A percentile compares a stretch with the other conserved stretches of the same genome.
These are phyloP conservation scores for Cyanoderma ruficeps DNA, from an alignment of 2,113 vertebrate species.

Conservation along the genomic window DNA sequence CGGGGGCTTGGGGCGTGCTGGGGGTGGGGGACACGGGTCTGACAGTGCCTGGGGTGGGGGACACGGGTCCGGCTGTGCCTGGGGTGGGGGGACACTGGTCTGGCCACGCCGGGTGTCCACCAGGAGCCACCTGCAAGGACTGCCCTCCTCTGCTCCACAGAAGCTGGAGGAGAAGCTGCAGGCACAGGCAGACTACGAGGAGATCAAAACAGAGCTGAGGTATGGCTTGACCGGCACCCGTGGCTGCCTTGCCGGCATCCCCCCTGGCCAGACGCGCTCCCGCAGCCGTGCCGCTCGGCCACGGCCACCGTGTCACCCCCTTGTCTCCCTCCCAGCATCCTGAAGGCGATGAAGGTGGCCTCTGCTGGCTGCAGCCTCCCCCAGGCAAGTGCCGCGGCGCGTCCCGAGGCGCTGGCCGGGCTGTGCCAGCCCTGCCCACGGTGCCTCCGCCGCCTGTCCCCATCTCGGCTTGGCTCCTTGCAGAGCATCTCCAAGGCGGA, in stretches of 20 bases:
- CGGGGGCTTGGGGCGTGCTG: accelerated
- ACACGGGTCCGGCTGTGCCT: accelerated
- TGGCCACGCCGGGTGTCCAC: accelerated
- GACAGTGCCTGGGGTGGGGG: accelerated
- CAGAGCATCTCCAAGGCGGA: constrained; percentile 83
- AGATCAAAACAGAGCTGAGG: constrained; percentile 98
- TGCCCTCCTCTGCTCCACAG: constrained; percentile 43
- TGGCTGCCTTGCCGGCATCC: no score
- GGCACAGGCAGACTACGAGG: constrained; percentile 93
- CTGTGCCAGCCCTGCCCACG: not conserved
- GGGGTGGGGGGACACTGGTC: accelerated
- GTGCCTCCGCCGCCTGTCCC: not conserved
- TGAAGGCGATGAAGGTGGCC: constrained; percentile 94
- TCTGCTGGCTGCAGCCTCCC: constrained; percentile 86
- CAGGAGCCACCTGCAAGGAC: accelerated
- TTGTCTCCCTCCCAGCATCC: constrained; percentile 79
- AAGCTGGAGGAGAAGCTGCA: constrained; percentile 94
- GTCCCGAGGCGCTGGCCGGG: not conserved
- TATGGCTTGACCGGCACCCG: not conserved
- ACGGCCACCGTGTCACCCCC: not conserved
- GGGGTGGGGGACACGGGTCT: accelerated
- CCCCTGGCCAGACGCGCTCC: accelerated
- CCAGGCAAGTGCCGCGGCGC: constrained; percentile 76
- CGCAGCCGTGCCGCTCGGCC: accelerated
- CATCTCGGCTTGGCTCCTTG: constrained; percentile 48